Percentiles rank a stretch among this genome's conserved stretches.
These are phyloP conservation scores for Piscicola geometra DNA, from an alignment of 2,888 invertebrate genomes.

Conservation along the genomic window DNA sequence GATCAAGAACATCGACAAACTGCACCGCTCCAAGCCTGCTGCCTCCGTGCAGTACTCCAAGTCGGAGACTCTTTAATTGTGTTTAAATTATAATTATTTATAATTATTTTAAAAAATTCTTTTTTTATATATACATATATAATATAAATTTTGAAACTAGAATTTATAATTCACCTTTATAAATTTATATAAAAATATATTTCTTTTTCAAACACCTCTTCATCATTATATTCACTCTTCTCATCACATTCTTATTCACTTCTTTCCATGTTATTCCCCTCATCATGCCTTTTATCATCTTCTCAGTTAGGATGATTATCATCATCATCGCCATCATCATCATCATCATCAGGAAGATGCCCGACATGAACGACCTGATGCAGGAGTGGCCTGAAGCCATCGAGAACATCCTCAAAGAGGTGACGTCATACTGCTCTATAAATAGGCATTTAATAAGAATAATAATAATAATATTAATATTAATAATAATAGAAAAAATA, in stretches of 20 bases:
- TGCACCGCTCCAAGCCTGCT: conserved; percentile 82
- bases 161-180: too few species aligned
- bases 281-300: neutral
- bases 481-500: neutral
- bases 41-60: conserved; percentile 75
- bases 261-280: neutral
- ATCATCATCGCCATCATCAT: neutral
- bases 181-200: neutral
- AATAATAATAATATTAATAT: neutral
- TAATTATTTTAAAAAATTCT: too few species aligned
- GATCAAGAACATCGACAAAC: conserved; percentile 88
- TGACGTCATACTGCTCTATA: conserved; percentile 44
- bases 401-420: conserved; percentile 71
- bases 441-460: neutral
- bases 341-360: conserved; percentile 73
- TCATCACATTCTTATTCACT: neutral
- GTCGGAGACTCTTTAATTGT: conserved; percentile 59
- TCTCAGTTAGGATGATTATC: neutral
- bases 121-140: too few species aligned
- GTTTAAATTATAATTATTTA: too few species aligned
- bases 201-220: neutral
- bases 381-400: conserved; percentile 89
- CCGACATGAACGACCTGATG: conserved; percentile 86
- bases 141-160: too few species aligned
- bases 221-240: neutral